Percentiles rank a stretch among this genome's conserved stretches.
Conservation (phyloP, 2,113 vertebrate genomes). For the Perca schrenkii region DNA sequence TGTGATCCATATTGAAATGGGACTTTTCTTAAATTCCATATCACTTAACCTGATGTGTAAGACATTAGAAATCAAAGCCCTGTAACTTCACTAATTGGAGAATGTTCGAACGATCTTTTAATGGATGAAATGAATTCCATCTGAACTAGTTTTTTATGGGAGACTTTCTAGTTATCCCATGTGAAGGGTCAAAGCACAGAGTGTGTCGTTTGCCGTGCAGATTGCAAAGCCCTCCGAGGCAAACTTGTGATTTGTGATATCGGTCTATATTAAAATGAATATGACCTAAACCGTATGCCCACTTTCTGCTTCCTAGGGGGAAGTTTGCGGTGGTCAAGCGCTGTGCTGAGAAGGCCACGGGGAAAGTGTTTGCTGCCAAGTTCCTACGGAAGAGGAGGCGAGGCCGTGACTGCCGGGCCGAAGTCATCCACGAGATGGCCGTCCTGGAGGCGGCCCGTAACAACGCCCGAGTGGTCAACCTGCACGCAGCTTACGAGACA, state of each 20-base stretch:
- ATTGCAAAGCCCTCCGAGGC: too few relatives aligned
- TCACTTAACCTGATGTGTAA: neutral
- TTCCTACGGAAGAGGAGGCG: slow-evolving; percentile 93
- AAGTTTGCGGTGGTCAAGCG: slow-evolving; percentile 95
- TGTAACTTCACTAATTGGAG: neutral
- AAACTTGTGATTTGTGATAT: too few relatives aligned
- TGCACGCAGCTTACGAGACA: slow-evolving; percentile 94
- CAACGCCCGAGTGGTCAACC: slow-evolving; percentile 90
- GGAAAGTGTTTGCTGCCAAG: slow-evolving; percentile 95
- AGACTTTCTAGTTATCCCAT: too few relatives aligned
- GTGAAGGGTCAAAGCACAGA: too few relatives aligned
- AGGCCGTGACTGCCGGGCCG: slow-evolving; percentile 93
- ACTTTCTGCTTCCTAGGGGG: slow-evolving; percentile 81
- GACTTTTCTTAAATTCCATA: neutral
- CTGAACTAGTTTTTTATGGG: neutral
- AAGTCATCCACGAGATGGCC: slow-evolving; percentile 95
- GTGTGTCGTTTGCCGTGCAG: too few relatives aligned
- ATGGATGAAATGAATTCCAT: neutral
- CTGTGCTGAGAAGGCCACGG: slow-evolving; percentile 92
- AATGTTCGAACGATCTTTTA: neutral
- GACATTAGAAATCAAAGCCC: neutral
- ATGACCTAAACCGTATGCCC: neutral
- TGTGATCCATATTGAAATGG: neutral
- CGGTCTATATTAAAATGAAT: too few relatives aligned
- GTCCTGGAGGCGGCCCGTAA: slow-evolving; percentile 90